These are phyloP conservation scores for Spinus olivaceus DNA, from an alignment of 2,797 vertebrate genomes.

Conservation along the genomic window DNA sequence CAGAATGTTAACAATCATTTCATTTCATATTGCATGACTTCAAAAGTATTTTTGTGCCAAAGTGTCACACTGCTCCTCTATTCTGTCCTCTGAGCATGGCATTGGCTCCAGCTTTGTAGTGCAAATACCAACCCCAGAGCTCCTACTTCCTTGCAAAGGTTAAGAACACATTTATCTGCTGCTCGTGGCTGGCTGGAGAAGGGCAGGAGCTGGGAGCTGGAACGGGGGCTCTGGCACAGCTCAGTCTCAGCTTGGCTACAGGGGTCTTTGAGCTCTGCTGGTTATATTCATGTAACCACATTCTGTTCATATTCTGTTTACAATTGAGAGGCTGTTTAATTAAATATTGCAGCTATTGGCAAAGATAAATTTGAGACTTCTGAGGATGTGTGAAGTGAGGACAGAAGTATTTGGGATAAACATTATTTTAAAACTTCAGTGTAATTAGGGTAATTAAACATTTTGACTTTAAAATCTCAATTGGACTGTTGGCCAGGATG, in stretches of 20 bases:
- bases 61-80: background rate
- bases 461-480: background rate
- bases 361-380: rapidly evolving
- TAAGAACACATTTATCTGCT: background rate
- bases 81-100: background rate
- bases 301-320: background rate
- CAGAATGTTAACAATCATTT: background rate
- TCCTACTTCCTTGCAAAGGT: background rate
- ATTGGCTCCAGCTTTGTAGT: background rate
- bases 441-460: background rate
- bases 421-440: background rate
- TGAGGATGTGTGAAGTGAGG: background rate
- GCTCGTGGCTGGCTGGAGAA: background rate
- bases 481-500: background rate
- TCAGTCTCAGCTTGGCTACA: background rate
- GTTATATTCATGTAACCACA: background rate
- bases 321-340: background rate
- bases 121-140: background rate
- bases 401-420: background rate
- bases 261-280: background rate
- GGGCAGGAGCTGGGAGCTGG: background rate
- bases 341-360: background rate
- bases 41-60: background rate
- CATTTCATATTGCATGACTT: background rate
- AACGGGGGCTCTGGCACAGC: background rate